A percentile compares a stretch with the other conserved stretches of the same genome.
These are phyloP conservation scores for Mylabris sibirica DNA, from an alignment of 2,888 invertebrate species.

Conservation along the genomic window DNA sequence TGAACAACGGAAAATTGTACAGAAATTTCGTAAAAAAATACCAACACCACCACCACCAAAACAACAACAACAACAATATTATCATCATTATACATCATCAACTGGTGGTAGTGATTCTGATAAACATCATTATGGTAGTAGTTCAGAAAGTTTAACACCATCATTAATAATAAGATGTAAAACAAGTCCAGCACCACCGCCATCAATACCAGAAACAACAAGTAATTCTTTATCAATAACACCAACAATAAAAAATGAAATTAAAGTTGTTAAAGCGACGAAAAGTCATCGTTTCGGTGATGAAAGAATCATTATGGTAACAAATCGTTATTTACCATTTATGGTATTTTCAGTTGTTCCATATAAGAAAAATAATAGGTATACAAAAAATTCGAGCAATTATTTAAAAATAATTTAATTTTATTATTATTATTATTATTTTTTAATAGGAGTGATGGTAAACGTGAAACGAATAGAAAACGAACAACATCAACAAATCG, in stretches of 20 bases:
- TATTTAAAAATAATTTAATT: background rate
- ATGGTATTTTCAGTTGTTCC: slow-evolving; percentile 88
- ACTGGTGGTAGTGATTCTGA: slow-evolving; percentile 64
- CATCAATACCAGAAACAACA: slow-evolving; percentile 65
- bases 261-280: slow-evolving; percentile 68
- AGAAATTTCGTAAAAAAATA: slow-evolving; percentile 51
- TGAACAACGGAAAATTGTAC: slow-evolving; percentile 44
- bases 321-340: slow-evolving; percentile 81
- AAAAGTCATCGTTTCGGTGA: slow-evolving; percentile 76
- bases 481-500: slow-evolving; percentile 83
- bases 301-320: slow-evolving; percentile 83
- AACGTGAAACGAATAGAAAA: slow-evolving; percentile 66
- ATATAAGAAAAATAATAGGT: slow-evolving; percentile 65
- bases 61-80: no score
- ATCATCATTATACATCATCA: slow-evolving; percentile 58
- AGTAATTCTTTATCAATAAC: slow-evolving; percentile 59
- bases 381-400: slow-evolving; percentile 32
- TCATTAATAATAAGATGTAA: slow-evolving; percentile 44
- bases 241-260: slow-evolving; percentile 63
- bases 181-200: slow-evolving; percentile 55
- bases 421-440: no score
- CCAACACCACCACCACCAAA: slow-evolving; percentile 46
- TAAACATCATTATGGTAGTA: slow-evolving; percentile 73
- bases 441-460: slow-evolving; percentile 41
- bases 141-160: slow-evolving; percentile 75